Percentiles rank a stretch among this genome's conserved stretches.
These are phyloP conservation scores for Epirrita christyi DNA, from an alignment of 2,888 invertebrate genomes.

Conservation along the genomic window DNA sequence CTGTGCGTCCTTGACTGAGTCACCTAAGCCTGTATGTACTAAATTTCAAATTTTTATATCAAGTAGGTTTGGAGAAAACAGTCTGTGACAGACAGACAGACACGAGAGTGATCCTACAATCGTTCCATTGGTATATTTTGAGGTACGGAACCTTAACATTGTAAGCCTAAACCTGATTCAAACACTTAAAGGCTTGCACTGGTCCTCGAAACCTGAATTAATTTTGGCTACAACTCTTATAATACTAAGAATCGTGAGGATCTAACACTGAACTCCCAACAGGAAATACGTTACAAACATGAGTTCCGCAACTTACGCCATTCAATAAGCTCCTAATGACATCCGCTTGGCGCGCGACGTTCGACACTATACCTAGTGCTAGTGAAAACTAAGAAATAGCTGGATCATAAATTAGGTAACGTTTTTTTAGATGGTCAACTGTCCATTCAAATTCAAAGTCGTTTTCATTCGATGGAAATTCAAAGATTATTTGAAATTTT, in stretches of 20 bases:
- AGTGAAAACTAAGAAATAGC: constrained; percentile 4
- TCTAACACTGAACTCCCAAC: constrained; percentile 25
- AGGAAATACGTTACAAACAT: constrained; percentile 33
- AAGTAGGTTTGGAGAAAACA: no score
- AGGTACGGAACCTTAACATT: no score
- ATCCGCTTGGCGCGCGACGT: constrained; percentile 44
- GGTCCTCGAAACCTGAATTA: background rate
- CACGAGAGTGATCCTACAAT: no score
- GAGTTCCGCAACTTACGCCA: constrained; percentile 29
- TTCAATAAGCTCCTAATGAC: constrained; percentile 57
- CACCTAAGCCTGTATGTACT: no score
- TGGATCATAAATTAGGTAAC: background rate
- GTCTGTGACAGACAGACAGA: no score
- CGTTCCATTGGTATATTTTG: no score
- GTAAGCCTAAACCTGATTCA: no score
- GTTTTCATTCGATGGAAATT: no score
- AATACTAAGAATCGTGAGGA: background rate
- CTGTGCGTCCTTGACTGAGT: no score
- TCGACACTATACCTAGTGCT: constrained; percentile 48
- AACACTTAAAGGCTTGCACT: no score
- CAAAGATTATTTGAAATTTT: no score
- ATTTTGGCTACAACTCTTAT: background rate
- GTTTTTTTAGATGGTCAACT: background rate
- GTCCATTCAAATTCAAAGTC: background rate
- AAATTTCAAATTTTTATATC: no score